Evolutionary conservation across 2,888 invertebrate species (phyloP).

Genomic region (Diabrotica balteata): DNA sequence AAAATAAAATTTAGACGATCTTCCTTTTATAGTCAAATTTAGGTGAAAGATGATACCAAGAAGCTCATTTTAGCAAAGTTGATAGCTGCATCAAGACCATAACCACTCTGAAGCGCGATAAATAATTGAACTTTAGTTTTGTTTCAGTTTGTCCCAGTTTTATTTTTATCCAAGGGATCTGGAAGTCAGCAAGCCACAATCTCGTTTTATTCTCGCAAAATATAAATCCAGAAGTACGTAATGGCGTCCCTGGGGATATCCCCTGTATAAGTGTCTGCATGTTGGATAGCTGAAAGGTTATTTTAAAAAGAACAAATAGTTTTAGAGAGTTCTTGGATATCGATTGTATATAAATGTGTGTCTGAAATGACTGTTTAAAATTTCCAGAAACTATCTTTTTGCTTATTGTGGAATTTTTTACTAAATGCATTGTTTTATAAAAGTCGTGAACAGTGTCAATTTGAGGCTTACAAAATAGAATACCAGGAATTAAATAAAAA

Average conservation of each 20-base stretch:
- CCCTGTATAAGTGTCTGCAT: too few species aligned
- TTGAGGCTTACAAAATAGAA: too few species aligned
- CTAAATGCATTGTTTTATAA: too few species aligned
- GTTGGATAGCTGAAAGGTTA: too few species aligned
- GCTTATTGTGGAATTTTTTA: too few species aligned
- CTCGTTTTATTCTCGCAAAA: conserved; percentile 5
- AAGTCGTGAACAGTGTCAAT: too few species aligned
- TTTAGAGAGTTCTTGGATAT: too few species aligned
- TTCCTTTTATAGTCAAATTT: not conserved
- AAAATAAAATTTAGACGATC: not conserved
- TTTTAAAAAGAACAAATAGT: too few species aligned
- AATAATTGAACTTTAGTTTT: conserved; percentile 10
- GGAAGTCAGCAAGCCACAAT: conserved; percentile 10
- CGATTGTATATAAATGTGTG: too few species aligned
- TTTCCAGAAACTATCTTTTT: too few species aligned
- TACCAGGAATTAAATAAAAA: too few species aligned
- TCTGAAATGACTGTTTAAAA: too few species aligned
- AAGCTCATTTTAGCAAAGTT: not conserved
- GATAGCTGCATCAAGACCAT: not conserved
- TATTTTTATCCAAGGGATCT: conserved; percentile 11
- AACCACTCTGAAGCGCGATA: conserved; percentile 3
- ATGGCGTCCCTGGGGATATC: conserved; percentile 5
- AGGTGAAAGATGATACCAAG: not conserved
- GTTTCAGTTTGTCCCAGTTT: conserved; percentile 17
- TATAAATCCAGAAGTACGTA: conserved; percentile 15